Percentiles rank a stretch among this genome's conserved stretches.
These are phyloP conservation scores for Plutella xylostella DNA, from an alignment of 2,888 invertebrate species.

Conservation along the genomic window DNA sequence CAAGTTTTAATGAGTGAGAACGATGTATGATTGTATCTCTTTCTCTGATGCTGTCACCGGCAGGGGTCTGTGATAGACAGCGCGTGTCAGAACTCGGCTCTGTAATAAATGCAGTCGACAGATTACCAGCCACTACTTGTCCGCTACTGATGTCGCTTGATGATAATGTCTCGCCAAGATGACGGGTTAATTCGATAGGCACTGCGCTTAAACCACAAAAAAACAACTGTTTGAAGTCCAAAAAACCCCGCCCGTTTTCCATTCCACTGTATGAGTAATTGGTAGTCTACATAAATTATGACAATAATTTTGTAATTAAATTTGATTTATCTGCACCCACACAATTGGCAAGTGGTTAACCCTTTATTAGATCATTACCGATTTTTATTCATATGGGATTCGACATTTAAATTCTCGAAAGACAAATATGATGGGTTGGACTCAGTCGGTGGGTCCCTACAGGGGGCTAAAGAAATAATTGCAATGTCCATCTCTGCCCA, in stretches of 20 bases:
- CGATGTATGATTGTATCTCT: too few species aligned
- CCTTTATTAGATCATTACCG: conserved; percentile 28
- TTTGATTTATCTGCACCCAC: background rate
- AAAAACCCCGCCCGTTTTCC: too few species aligned
- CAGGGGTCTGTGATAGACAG: too few species aligned
- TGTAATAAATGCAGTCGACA: conserved; percentile 38
- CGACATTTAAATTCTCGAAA: conserved; percentile 35
- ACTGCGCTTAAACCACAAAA: conserved; percentile 27
- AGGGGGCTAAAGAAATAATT: conserved; percentile 41
- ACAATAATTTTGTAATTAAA: background rate
- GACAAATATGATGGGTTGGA: conserved; percentile 28
- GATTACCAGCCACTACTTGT: conserved; percentile 32
- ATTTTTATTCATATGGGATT: conserved; percentile 40
- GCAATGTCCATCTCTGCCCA: conserved; percentile 23
- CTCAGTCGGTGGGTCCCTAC: conserved; percentile 22
- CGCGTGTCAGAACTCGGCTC: conserved; percentile 27
- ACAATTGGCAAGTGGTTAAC: conserved; percentile 4
- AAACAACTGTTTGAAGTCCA: too few species aligned
- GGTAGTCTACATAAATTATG: background rate
- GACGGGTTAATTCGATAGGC: conserved; percentile 57
- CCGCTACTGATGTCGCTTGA: conserved; percentile 35
- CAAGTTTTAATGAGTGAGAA: too few species aligned
- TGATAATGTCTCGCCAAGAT: conserved; percentile 43
- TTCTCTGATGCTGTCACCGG: too few species aligned
- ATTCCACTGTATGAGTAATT: background rate